Conservation (phyloP, 1,140 invertebrate genomes). For the Tetragnatha versicolor region DNA sequence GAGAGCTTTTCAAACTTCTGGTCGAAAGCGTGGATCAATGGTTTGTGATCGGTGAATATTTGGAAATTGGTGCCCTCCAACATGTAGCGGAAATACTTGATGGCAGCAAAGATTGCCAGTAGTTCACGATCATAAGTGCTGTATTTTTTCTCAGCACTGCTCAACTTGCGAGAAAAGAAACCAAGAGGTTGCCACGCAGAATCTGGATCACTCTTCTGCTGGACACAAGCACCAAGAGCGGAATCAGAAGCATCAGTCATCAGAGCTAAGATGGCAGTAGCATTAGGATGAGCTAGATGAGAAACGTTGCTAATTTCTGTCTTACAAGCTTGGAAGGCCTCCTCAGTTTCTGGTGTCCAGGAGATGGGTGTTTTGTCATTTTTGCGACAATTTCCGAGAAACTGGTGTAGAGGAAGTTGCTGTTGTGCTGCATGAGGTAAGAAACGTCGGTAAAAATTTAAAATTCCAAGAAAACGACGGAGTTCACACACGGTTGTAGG, state of each 20-base stretch:
- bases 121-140: too few relatives aligned
- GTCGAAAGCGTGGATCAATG: conserved; percentile 56
- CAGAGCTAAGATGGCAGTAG: conserved; percentile 20
- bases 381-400: background rate
- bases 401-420: background rate
- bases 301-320: conserved; percentile 55
- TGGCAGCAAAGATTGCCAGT: background rate
- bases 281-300: background rate
- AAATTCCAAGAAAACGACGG: too few relatives aligned
- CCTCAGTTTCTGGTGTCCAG: conserved; percentile 45
- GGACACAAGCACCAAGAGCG: conserved; percentile 31
- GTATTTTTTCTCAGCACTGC: background rate
- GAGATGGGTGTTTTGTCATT: background rate
- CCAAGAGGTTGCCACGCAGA: background rate
- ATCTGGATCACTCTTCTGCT: too few relatives aligned
- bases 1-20: conserved; percentile 36
- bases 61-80: conserved; percentile 55
- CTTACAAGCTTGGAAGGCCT: conserved; percentile 64
- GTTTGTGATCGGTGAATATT: conserved; percentile 57
- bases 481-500: too few relatives aligned
- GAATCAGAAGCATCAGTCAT: conserved; percentile 41
- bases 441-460: too few relatives aligned
- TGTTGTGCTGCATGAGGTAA: conserved; percentile 18
- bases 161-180: too few relatives aligned
- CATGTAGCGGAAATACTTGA: conserved; percentile 57